Evolutionary conservation across 2,797 vertebrate genomes (phyloP).

Genomic region (Macroramphosus scolopax): DNA sequence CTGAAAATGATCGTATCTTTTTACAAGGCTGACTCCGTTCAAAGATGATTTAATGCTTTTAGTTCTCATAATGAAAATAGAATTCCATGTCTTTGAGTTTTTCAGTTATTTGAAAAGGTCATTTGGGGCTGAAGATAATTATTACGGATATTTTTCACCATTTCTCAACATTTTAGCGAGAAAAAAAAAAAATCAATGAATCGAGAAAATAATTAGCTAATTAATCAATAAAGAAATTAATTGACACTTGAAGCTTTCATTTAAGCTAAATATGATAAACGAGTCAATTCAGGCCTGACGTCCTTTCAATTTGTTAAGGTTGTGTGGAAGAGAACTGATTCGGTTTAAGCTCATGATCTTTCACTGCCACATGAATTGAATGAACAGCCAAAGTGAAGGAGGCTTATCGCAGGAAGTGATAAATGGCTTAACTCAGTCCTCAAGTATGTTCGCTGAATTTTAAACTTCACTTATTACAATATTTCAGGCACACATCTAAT

Average conservation of each 20-base stretch:
- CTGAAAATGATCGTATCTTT: no score
- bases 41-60: no score
- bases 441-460: no score
- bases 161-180: not conserved
- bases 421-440: slow-evolving; percentile 3
- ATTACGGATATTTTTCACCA: not conserved
- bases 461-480: no score
- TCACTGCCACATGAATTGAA: slow-evolving; percentile 2
- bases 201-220: not conserved
- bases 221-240: not conserved
- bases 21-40: no score
- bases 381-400: not conserved
- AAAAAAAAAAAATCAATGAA: no score
- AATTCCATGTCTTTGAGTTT: no score
- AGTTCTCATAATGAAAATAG: no score
- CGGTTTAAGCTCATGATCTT: not conserved
- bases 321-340: not conserved
- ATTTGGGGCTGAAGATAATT: not conserved
- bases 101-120: no score
- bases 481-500: not conserved
- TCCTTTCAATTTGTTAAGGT: slow-evolving; percentile 3
- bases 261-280: slow-evolving; percentile 2
- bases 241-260: no score
- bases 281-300: not conserved
- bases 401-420: not conserved